phyloP scores from a whole-genome alignment of 2,888 invertebrate genomes.

The Omphaloscelis lunosa region DNA sequence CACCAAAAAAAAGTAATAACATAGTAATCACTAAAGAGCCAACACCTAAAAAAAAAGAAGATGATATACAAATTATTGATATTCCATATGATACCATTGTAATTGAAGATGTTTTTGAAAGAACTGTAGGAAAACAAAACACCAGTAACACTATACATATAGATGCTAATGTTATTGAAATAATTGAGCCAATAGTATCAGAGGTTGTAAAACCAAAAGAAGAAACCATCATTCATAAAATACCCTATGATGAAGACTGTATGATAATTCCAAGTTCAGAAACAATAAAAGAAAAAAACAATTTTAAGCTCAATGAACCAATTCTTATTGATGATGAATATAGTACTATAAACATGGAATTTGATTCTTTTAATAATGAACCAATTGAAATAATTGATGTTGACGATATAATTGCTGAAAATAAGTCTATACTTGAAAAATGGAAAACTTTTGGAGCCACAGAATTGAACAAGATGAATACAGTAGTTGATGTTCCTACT shows the following conservation, averaged over 20 bases:
- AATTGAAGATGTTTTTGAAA: constrained; percentile 49
- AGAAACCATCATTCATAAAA: neutral
- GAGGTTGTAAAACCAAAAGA: neutral
- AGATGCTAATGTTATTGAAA: constrained; percentile 18
- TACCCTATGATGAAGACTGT: constrained; percentile 48
- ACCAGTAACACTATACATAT: neutral
- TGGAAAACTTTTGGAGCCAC: constrained; percentile 23
- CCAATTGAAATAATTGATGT: constrained; percentile 71
- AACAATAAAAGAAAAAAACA: neutral
- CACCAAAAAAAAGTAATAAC: neutral
- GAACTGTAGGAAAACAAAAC: neutral
- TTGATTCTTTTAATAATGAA: constrained; percentile 13
- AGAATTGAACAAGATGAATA: constrained; percentile 18
- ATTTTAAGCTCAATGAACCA: constrained; percentile 12
- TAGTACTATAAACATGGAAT: constrained; percentile 31
- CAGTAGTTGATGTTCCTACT: constrained; percentile 49
- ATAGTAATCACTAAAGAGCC: neutral
- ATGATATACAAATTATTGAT: constrained; percentile 62
- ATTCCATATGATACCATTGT: constrained; percentile 67
- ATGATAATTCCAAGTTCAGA: constrained; percentile 34
- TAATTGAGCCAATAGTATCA: constrained; percentile 2
- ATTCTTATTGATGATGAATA: constrained; percentile 66
- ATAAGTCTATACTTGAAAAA: constrained; percentile 64
- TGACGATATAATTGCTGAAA: constrained; percentile 75
- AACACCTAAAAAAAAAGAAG: neutral